Base-by-base conservation (phyloP, 1,140 invertebrate genomes). In the Brachionus rubens region DNA sequence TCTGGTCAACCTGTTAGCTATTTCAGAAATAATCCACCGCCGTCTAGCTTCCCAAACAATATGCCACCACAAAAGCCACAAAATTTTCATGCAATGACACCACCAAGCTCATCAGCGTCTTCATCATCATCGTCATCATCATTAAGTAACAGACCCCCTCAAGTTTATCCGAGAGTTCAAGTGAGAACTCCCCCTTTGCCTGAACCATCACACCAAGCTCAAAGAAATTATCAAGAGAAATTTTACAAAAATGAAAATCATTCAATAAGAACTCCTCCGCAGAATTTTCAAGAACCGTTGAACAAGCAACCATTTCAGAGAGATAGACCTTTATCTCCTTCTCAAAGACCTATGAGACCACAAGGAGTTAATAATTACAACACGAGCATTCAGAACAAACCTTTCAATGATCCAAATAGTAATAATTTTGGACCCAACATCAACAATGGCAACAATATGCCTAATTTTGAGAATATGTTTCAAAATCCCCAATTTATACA, bases 391-490 rank as follows among this genome's bases (percentile, higher is more conserved):
- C 7, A 2, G n/a, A n/a, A 43, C 1, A 54, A 54, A n/a, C 52
- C 16, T 1, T n/a, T 10, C n/a, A 33, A 33, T 3, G 30, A 3
- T 59, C 16, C 16, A 59, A 59, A 30, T 4, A 21, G 1, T 7
- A 59, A 9, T 16, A 59, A 48, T 48, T 48, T n/a, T 16, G 46
- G 6, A 3, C 12, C 30, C n/a, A 36, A 46, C 3, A 7, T 7
- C 14, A 43, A 26, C 21, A 10, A 24, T 4, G 19, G 14, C 1
- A 46, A 24, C 12, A 36, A 65, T 14, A 46, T 65, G 59, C 59
- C 59, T 12, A 65, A 65, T 65, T 65, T 65, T 43, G 40, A 43
- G 36, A 65, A 65, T 28, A 65, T 65, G 59, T 65, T 65, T 24
- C 33, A 65, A 43, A 65, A 65, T 41, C 40, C 40, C 0, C 36